Evolutionary conservation across 2,797 vertebrate species (phyloP), one percentile per base, ranked within the genome.

Genomic region (Argyrosomus regius): DNA sequence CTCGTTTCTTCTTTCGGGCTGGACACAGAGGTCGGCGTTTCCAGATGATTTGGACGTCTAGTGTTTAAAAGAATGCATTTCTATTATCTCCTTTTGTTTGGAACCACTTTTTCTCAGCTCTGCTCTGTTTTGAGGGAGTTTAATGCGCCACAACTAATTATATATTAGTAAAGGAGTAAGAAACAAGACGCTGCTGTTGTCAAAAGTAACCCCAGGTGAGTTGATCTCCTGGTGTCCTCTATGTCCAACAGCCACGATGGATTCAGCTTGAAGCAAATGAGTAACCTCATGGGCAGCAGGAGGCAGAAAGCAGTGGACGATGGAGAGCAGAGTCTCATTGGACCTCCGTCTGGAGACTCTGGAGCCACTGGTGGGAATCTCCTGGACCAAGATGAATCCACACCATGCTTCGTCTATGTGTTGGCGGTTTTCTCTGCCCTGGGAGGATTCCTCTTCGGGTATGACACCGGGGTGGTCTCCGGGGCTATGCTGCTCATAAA

Each of bases 401-500:
- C 96, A 7, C 90, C 96, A 0, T 52, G 41, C 35, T 97, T 99
- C 79, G 85, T 99, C 41, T 98, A 97, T 60, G 77, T 97, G 82
- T 83, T 97, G 91, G 95, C 96, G 0, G 93, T 94, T 28, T 98
- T 98, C 94, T 97, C 98, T 0, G 98, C 98, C 49, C 92, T 99
- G 78, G 98, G 98, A 10, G 98, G 98, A 54, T 97, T 99, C 78
- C 95, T 99, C 39, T 99, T 99, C 79, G 98, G 98, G 73, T 99
- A 99, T 43, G 98, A 99, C 94, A 99, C 98, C 1, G 98, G 98
- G 11, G 98, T 99, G 84, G 97, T 99, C 56, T 98, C 98, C 0
- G 98, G 98, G 31, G 98, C 97, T 0, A 97, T 99, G 96, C 96
- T 99, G 83, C 95, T 98, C 78, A 96, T 99, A 64, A 98, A 98